A percentile compares a stretch with the other conserved stretches of the same genome.
Conservation (phyloP, 2,888 invertebrate genomes). For the Baccha elongata region DNA sequence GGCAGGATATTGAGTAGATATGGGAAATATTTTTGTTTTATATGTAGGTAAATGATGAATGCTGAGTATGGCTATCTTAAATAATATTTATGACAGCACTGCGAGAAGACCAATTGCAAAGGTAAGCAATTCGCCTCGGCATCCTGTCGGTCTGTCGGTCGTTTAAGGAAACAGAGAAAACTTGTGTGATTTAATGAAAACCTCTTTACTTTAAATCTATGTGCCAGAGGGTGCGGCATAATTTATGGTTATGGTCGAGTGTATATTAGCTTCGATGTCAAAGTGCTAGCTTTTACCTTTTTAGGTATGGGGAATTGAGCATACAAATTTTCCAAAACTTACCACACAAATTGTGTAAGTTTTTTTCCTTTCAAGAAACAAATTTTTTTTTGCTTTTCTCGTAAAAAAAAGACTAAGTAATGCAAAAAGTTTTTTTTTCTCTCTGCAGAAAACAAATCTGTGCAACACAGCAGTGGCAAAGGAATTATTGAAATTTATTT, state of each 20-base stretch:
- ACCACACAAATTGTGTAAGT: conserved; percentile 65
- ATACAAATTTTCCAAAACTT: conserved; percentile 44
- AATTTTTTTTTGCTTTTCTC: neutral
- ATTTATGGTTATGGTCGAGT: conserved; percentile 69
- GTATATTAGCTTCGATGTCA: conserved; percentile 72
- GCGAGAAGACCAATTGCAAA: conserved; percentile 55
- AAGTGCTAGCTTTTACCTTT: conserved; percentile 27
- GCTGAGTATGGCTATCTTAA: conserved; percentile 60
- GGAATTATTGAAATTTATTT: conserved; percentile 73
- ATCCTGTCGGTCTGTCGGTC: neutral
- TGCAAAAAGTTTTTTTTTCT: conserved; percentile 53
- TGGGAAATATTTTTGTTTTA: conserved; percentile 24
- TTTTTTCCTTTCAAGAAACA: conserved; percentile 27
- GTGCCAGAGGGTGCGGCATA: conserved; percentile 51
- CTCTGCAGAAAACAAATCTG: conserved; percentile 42
- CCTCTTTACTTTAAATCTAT: conserved; percentile 65
- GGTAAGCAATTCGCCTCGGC: conserved; percentile 55
- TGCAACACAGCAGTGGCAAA: conserved; percentile 48
- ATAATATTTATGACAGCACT: conserved; percentile 71
- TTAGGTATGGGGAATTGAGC: conserved; percentile 6
- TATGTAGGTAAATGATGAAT: conserved; percentile 19
- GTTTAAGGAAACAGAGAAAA: conserved; percentile 2
- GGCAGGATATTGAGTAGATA: conserved; percentile 5
- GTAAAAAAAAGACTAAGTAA: conserved; percentile 59
- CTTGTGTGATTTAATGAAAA: conserved; percentile 68